Evolutionary conservation across 2,113 vertebrate genomes (phyloP).

Genomic region (Tapirus terrestris): DNA sequence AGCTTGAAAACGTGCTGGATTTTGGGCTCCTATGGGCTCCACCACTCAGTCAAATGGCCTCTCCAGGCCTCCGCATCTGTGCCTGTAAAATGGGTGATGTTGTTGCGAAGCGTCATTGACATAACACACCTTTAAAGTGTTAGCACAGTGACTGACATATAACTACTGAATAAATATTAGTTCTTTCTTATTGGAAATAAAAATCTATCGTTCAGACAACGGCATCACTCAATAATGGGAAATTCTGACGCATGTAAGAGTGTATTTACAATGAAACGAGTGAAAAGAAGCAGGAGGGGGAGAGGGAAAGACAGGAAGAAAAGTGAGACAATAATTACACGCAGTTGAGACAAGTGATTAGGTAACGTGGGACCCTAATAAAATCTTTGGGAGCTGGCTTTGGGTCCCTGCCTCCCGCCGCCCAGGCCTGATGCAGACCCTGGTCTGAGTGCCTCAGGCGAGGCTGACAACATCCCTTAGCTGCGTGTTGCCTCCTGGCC

Average conservation of each 20-base stretch:
- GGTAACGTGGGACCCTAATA: not conserved
- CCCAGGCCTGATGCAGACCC: not conserved
- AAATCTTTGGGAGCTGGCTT: not conserved
- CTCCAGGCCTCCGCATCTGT: not conserved
- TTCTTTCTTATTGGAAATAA: not conserved
- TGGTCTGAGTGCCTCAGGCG: fast-evolving
- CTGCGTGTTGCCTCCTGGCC: not conserved
- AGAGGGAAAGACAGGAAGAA: not conserved
- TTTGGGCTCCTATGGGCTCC: fast-evolving
- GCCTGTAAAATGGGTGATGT: not conserved
- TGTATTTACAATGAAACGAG: not conserved
- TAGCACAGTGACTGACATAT: not conserved
- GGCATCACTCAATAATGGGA: not conserved
- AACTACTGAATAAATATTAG: not conserved
- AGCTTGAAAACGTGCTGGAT: not conserved
- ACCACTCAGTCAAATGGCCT: not conserved
- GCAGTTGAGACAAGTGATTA: not conserved
- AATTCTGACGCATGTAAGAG: not conserved
- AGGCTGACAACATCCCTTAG: not conserved
- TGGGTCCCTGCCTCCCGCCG: fast-evolving
- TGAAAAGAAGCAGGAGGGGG: not conserved
- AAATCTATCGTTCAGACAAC: not conserved
- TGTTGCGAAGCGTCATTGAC: not conserved
- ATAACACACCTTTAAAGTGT: not conserved
- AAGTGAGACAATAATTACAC: not conserved